Evolutionary conservation across 2,113 vertebrate species (phyloP).

Genomic region (Nothobranchius furzeri): DNA sequence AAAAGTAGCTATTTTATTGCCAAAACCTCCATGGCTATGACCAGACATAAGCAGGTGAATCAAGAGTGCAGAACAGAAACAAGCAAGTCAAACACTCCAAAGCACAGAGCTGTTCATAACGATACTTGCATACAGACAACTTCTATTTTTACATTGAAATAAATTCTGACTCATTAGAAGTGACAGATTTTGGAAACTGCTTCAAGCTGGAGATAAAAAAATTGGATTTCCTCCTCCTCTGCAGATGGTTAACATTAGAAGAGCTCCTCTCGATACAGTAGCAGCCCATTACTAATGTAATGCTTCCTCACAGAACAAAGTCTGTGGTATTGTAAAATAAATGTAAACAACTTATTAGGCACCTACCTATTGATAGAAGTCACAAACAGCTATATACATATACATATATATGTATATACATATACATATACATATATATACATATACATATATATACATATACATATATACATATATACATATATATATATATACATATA

Average conservation of each 20-base stretch:
- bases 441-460: too few species aligned
- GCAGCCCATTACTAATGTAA: slow-evolving; percentile 26
- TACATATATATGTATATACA: too few species aligned
- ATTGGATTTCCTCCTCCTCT: slow-evolving; percentile 27
- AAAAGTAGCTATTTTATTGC: slow-evolving; percentile 15
- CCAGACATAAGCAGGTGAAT: slow-evolving; percentile 10
- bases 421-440: too few species aligned
- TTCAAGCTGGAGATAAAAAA: slow-evolving; percentile 37
- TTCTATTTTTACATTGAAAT: slow-evolving; percentile 47
- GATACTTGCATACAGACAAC: neutral
- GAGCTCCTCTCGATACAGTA: slow-evolving; percentile 12
- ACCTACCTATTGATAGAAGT: too few species aligned
- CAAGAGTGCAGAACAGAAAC: slow-evolving; percentile 11
- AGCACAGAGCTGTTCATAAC: neutral
- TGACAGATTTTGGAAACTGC: slow-evolving; percentile 46
- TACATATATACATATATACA: too few species aligned
- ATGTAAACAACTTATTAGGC: too few species aligned
- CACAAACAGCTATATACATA: too few species aligned
- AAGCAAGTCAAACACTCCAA: slow-evolving; percentile 2
- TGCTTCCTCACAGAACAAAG: slow-evolving; percentile 11
- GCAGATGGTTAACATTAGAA: slow-evolving; percentile 49
- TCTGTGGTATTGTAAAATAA: neutral
- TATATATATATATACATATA: too few species aligned
- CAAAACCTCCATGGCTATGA: neutral
- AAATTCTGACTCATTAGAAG: slow-evolving; percentile 40